Evolutionary conservation across 2,888 invertebrate genomes (phyloP).

Genomic region (Dryomyza anilis): DNA sequence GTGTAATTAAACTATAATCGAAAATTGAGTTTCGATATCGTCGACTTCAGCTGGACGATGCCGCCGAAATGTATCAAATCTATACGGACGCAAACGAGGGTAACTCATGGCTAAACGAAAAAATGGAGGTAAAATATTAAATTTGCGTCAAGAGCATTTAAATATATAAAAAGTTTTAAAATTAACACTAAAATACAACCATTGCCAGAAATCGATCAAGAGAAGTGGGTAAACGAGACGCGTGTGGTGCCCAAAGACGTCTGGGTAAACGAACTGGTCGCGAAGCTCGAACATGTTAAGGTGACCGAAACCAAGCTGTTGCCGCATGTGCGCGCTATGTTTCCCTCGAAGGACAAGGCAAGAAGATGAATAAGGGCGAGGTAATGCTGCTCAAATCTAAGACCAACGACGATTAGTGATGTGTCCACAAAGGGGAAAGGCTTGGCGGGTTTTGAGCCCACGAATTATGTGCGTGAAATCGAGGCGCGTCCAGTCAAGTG

Average conservation of each 20-base stretch:
- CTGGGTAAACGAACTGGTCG: slow-evolving; percentile 90
- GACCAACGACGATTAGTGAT: slow-evolving; percentile 99
- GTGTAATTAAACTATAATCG: no score
- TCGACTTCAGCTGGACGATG: slow-evolving; percentile 80
- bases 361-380: slow-evolving; percentile 90
- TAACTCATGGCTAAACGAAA: slow-evolving; percentile 97
- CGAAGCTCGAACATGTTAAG: slow-evolving; percentile 82
- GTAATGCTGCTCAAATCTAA: slow-evolving; percentile 89
- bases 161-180: background rate
- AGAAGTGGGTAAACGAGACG: slow-evolving; percentile 79
- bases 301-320: slow-evolving; percentile 85
- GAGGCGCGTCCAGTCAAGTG: slow-evolving; percentile 84
- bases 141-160: no score
- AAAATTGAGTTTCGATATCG: no score
- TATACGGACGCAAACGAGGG: slow-evolving; percentile 97
- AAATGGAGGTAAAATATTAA: slow-evolving; percentile 79
- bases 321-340: slow-evolving; percentile 85
- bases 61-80: slow-evolving; percentile 93
- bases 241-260: slow-evolving; percentile 87
- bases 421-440: slow-evolving; percentile 89
- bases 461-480: slow-evolving; percentile 92
- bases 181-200: no score
- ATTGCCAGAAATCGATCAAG: slow-evolving; percentile 67
- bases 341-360: slow-evolving; percentile 90
- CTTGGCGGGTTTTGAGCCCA: slow-evolving; percentile 95